Conservation (phyloP, 2,113 vertebrate genomes). For the Misgurnus anguillicaudatus region DNA sequence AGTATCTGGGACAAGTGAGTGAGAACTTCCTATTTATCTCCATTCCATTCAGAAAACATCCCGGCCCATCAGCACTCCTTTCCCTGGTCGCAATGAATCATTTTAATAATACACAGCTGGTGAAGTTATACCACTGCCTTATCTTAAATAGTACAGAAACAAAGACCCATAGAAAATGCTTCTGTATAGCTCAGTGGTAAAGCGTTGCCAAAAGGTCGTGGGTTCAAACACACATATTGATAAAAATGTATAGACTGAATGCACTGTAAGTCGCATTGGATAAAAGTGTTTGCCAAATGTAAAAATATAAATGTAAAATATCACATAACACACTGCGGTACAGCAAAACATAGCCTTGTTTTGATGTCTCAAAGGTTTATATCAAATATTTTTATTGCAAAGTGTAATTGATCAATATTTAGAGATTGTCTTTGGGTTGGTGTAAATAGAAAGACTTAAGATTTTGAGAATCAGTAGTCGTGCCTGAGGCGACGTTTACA, state of each 20-base stretch:
- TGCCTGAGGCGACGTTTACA: too few relatives aligned
- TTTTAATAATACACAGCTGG: neutral
- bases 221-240: too few relatives aligned
- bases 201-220: neutral
- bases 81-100: slow-evolving; percentile 4
- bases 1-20: slow-evolving; percentile 34
- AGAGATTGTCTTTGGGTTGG: neutral
- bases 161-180: neutral
- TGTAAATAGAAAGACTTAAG: too few relatives aligned
- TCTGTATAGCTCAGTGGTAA: neutral
- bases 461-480: neutral
- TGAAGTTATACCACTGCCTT: neutral
- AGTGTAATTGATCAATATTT: neutral
- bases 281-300: too few relatives aligned
- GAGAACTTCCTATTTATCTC: slow-evolving; percentile 22
- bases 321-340: too few relatives aligned
- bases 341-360: too few relatives aligned
- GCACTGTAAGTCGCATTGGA: too few relatives aligned
- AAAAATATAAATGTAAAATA: too few relatives aligned
- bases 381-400: too few relatives aligned
- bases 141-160: neutral
- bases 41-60: slow-evolving; percentile 30
- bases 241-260: too few relatives aligned
- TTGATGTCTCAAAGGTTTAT: too few relatives aligned
- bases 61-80: slow-evolving; percentile 15